These are phyloP conservation scores for Podarcis raffonei DNA, from an alignment of 2,113 vertebrate genomes.

Conservation along the genomic window DNA sequence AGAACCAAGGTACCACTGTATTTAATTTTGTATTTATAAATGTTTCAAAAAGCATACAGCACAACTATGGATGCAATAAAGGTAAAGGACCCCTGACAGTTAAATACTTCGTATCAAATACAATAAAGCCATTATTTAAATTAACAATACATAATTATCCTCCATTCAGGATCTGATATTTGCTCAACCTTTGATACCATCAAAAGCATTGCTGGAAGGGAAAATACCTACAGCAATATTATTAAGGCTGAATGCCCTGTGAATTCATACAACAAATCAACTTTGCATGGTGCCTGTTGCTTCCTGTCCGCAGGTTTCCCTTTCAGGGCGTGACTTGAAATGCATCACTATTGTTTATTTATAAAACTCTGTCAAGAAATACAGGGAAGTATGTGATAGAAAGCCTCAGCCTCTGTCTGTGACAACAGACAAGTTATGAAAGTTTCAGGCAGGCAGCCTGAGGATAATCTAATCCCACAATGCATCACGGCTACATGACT, in stretches of 20 bases:
- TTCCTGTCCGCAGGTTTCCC: background rate
- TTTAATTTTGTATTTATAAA: background rate
- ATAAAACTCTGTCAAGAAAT: background rate
- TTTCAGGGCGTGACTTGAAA: too few relatives aligned
- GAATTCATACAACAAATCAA: background rate
- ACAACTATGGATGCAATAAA: background rate
- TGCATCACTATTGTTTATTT: background rate
- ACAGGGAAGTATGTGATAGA: background rate
- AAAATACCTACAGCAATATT: background rate
- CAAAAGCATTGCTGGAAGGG: background rate
- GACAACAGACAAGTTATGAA: background rate
- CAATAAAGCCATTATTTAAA: background rate
- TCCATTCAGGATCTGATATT: background rate
- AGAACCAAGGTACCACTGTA: too few relatives aligned
- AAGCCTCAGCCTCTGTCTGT: background rate
- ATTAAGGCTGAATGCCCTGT: background rate
- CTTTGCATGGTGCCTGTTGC: background rate
- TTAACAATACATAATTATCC: background rate
- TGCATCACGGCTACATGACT: background rate
- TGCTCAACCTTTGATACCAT: background rate
- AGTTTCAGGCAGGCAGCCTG: background rate
- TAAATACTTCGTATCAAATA: too few relatives aligned
- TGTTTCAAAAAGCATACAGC: background rate
- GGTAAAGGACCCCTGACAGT: too few relatives aligned
- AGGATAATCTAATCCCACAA: background rate